phyloP scores from a whole-genome alignment of 2,888 invertebrate genomes.

The Heteromyza rotundicornis region DNA sequence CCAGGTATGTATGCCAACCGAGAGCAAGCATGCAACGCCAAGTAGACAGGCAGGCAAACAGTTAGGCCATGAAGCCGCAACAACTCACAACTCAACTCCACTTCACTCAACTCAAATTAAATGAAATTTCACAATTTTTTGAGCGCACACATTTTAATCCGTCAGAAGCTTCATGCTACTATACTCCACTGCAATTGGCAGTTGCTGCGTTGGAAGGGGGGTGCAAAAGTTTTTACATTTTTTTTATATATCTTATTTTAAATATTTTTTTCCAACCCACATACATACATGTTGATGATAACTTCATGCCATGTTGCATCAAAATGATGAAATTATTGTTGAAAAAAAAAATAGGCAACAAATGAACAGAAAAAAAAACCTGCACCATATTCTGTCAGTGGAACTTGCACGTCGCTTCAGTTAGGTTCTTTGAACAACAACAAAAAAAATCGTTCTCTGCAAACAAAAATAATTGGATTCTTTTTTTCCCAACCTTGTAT shows the following conservation, averaged over 20 bases:
- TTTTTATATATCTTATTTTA: too few relatives aligned
- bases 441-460: slow-evolving; percentile 23
- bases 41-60: too few relatives aligned
- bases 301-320: slow-evolving; percentile 20
- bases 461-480: slow-evolving; percentile 55
- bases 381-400: background rate
- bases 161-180: slow-evolving; percentile 1
- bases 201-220: too few relatives aligned
- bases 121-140: slow-evolving; percentile 10
- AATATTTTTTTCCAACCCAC: too few relatives aligned
- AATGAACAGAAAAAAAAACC: background rate
- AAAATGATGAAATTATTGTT: slow-evolving; percentile 44
- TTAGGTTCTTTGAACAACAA: background rate
- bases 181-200: too few relatives aligned
- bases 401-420: background rate
- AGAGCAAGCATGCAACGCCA: background rate
- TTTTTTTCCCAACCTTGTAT: slow-evolving; percentile 20
- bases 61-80: too few relatives aligned
- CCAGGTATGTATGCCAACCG: slow-evolving; percentile 69
- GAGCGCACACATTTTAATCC: background rate
- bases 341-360: slow-evolving; percentile 20
- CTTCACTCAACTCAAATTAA: slow-evolving; percentile 21
- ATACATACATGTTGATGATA: too few relatives aligned
- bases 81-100: background rate
- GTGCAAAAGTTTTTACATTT: too few relatives aligned